Conservation (phyloP, 1,140 invertebrate genomes). For the Trichonephila clavata region DNA sequence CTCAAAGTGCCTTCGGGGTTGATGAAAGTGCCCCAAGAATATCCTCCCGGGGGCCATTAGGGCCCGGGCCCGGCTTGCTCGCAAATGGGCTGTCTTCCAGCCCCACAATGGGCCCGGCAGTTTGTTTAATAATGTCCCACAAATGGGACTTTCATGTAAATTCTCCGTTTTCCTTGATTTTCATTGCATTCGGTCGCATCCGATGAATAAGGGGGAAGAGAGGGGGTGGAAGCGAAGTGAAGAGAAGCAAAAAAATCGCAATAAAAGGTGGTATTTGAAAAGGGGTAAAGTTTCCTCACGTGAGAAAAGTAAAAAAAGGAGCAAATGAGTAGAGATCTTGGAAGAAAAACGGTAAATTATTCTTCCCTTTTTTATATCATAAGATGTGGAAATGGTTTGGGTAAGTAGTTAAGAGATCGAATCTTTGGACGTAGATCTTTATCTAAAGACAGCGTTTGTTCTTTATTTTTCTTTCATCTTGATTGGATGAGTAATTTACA, state of each 20-base stretch:
- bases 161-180: slow-evolving; percentile 55
- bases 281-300: slow-evolving; percentile 32
- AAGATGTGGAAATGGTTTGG: slow-evolving; percentile 13
- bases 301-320: background rate
- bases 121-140: slow-evolving; percentile 74
- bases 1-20: slow-evolving; percentile 66
- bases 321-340: slow-evolving; percentile 21
- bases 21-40: slow-evolving; percentile 72
- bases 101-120: slow-evolving; percentile 64
- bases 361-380: background rate
- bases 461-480: background rate
- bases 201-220: slow-evolving; percentile 32
- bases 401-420: background rate
- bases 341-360: slow-evolving; percentile 35
- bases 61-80: slow-evolving; percentile 26
- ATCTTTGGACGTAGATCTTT: background rate
- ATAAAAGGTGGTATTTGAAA: slow-evolving; percentile 26
- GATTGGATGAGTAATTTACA: slow-evolving; percentile 21
- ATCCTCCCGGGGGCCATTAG: slow-evolving; percentile 66
- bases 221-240: background rate
- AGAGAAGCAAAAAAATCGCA: slow-evolving; percentile 29
- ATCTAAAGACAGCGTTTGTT: background rate
- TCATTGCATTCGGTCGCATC: slow-evolving; percentile 39
- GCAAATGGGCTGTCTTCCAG: slow-evolving; percentile 49
- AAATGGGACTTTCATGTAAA: slow-evolving; percentile 70